These are phyloP conservation scores for Neosilurus hyrtlii DNA, from an alignment of 2,797 vertebrate genomes.

Conservation along the genomic window DNA sequence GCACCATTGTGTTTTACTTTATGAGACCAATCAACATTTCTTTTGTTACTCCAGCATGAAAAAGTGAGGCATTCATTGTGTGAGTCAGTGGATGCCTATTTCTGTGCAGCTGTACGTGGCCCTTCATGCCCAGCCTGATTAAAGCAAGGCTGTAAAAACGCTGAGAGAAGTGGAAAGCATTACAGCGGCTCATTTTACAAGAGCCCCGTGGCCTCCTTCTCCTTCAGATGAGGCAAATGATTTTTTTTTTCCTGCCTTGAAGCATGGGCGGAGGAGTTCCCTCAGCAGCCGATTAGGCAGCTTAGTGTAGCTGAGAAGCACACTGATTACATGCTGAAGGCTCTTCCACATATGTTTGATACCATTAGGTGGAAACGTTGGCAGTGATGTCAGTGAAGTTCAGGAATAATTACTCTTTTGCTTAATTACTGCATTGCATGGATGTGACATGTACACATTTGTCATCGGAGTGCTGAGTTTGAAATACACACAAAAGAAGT, in stretches of 20 bases:
- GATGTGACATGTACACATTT: background rate
- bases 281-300: conserved; percentile 1
- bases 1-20: conserved; percentile 36
- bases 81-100: conserved; percentile 37
- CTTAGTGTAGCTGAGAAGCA: background rate
- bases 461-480: background rate
- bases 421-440: background rate
- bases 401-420: conserved; percentile 2
- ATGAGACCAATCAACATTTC: conserved; percentile 55
- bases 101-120: conserved; percentile 39
- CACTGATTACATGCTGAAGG: conserved; percentile 15
- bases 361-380: background rate
- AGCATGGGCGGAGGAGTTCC: conserved; percentile 34
- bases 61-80: conserved; percentile 51
- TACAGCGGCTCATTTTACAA: conserved; percentile 67
- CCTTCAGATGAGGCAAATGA: background rate
- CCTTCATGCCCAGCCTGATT: conserved; percentile 41
- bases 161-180: conserved; percentile 70
- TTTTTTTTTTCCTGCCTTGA: conserved; percentile 25
- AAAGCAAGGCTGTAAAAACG: conserved; percentile 53
- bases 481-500: conserved; percentile 2
- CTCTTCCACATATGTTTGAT: background rate
- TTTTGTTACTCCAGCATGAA: conserved; percentile 53
- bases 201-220: conserved; percentile 55
- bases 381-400: background rate